Percentiles rank a stretch among this genome's conserved stretches.
phyloP scores from a whole-genome alignment of 1,140 invertebrate genomes.

The Drosophila mayri region DNA sequence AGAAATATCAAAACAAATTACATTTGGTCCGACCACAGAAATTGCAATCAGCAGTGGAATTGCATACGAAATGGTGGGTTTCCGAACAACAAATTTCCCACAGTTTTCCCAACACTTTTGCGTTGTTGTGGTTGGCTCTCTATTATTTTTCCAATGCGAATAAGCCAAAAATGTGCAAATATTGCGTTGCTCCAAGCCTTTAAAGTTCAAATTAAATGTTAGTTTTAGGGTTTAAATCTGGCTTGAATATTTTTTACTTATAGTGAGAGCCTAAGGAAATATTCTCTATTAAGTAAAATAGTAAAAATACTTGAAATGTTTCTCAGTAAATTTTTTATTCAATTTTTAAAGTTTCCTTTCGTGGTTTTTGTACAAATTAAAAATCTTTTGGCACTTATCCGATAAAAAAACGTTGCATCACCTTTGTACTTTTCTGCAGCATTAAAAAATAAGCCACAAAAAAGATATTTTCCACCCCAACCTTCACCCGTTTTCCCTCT shows the following conservation, averaged over 20 bases:
- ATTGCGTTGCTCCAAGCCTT: neutral
- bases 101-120: constrained; percentile 2
- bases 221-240: constrained; percentile 9
- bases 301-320: neutral
- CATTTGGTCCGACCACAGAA: constrained; percentile 17
- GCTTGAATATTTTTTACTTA: neutral
- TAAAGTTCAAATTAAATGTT: constrained; percentile 8
- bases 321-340: neutral
- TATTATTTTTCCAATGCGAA: constrained; percentile 13
- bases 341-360: neutral
- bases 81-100: constrained; percentile 14
- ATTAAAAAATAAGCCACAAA: neutral
- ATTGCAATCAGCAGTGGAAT: constrained; percentile 39
- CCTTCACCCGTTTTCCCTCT: neutral
- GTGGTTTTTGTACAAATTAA: neutral
- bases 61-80: constrained; percentile 28
- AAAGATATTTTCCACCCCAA: constrained; percentile 7
- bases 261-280: too few species aligned
- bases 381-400: neutral
- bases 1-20: constrained; percentile 41
- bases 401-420: neutral
- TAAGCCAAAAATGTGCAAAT: constrained; percentile 7
- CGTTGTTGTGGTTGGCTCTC: constrained; percentile 4
- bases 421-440: neutral
- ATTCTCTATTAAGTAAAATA: neutral